Evolutionary conservation across 2,113 vertebrate species (phyloP).

Genomic region (Neoarius graeffei): DNA sequence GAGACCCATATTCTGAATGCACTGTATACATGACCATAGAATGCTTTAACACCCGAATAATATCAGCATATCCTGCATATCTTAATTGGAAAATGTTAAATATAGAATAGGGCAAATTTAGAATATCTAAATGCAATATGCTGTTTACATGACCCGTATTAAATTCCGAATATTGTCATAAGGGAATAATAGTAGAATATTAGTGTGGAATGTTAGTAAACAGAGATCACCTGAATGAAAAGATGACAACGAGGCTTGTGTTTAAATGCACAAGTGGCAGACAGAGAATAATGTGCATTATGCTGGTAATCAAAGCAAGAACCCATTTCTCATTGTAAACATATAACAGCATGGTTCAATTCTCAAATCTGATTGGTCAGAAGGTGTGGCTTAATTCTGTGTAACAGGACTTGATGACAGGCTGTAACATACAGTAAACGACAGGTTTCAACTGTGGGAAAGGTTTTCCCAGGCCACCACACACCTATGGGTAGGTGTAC

Average conservation of each 20-base stretch:
- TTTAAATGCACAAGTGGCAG: not conserved
- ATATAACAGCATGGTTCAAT: not conserved
- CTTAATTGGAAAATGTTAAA: no score
- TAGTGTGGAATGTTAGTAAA: not conserved
- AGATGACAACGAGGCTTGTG: not conserved
- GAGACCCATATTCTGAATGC: no score
- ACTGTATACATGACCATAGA: no score
- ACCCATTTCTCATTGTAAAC: not conserved
- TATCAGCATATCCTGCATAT: no score
- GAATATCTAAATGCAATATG: no score
- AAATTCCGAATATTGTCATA: no score
- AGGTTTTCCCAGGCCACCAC: not conserved
- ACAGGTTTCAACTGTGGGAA: not conserved
- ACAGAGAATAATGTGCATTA: not conserved
- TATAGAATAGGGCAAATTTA: no score
- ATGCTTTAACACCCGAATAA: no score
- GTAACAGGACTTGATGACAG: not conserved
- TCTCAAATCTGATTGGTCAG: not conserved
- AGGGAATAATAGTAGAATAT: no score
- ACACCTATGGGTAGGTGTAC: not conserved
- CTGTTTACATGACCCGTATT: no score
- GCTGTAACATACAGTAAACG: not conserved
- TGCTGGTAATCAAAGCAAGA: not conserved
- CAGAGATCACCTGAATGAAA: not conserved
- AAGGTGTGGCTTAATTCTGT: not conserved